These are phyloP conservation scores for Equus quagga DNA, from an alignment of 2,113 vertebrate genomes.

Conservation along the genomic window DNA sequence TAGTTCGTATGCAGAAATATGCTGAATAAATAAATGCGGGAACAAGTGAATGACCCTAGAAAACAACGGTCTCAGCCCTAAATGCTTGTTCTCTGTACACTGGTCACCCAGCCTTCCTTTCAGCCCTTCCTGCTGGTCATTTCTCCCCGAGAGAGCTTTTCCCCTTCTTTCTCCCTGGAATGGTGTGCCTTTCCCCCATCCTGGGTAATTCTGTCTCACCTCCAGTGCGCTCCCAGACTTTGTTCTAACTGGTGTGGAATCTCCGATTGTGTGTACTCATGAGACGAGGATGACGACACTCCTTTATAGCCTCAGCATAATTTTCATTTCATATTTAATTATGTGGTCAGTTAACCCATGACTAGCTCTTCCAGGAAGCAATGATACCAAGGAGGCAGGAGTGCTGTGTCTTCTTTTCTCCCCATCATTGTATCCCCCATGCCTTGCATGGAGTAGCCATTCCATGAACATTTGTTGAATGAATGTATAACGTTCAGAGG, in stretches of 20 bases:
- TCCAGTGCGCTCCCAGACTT: neutral
- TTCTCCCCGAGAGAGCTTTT: no score
- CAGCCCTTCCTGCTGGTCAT: fast-evolving
- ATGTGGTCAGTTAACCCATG: fast-evolving
- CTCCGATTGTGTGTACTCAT: fast-evolving
- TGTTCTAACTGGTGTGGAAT: fast-evolving
- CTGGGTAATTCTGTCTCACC: neutral
- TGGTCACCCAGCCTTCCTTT: neutral
- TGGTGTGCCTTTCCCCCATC: fast-evolving
- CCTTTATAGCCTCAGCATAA: fast-evolving
- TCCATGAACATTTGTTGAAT: neutral
- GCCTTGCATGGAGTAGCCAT: fast-evolving
- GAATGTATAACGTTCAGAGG: neutral
- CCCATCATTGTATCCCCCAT: fast-evolving
- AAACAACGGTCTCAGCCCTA: fast-evolving
- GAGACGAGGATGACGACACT: fast-evolving
- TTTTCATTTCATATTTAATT: fast-evolving
- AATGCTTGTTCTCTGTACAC: fast-evolving
- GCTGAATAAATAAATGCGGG: neutral
- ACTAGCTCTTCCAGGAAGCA: neutral
- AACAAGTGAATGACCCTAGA: fast-evolving
- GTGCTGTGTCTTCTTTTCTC: fast-evolving
- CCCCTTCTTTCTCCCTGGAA: no score
- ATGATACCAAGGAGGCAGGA: fast-evolving
- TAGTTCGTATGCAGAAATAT: fast-evolving